Evolutionary conservation across 2,888 invertebrate species (phyloP).

Genomic region (Athrips mouffetella): DNA sequence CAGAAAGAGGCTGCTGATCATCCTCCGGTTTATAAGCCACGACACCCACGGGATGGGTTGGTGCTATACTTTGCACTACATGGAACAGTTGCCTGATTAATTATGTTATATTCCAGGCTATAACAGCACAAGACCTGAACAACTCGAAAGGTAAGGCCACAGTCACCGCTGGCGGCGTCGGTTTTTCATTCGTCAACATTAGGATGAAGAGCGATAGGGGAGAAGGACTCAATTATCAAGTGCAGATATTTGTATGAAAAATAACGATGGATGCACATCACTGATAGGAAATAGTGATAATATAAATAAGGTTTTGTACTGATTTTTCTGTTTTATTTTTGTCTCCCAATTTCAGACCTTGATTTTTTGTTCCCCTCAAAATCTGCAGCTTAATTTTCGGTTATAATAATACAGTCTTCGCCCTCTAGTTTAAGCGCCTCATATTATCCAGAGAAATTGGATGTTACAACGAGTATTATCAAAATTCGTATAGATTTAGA

Average conservation of each 20-base stretch:
- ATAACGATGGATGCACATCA: background rate
- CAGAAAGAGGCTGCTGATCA: no score
- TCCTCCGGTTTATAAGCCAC: no score
- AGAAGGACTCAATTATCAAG: slow-evolving; percentile 47
- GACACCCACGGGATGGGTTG: no score
- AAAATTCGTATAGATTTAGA: no score
- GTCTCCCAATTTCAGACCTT: no score
- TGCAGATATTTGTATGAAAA: slow-evolving; percentile 41
- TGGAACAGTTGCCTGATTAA: no score
- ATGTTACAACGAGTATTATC: no score
- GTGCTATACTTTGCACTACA: no score
- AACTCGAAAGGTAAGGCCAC: slow-evolving; percentile 40
- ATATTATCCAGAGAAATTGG: no score
- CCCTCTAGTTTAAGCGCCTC: background rate
- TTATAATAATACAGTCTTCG: background rate
- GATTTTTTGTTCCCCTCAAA: no score
- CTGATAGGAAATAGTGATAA: background rate
- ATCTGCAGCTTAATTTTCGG: background rate
- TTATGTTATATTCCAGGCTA: slow-evolving; percentile 50
- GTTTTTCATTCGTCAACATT: slow-evolving; percentile 54
- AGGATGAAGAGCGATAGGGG: slow-evolving; percentile 54
- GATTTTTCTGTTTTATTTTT: no score
- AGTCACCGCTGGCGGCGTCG: slow-evolving; percentile 59
- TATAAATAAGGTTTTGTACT: background rate
- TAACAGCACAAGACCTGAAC: slow-evolving; percentile 51